Evolutionary conservation across 2,888 invertebrate species (phyloP), one percentile per base, ranked within the genome.

Genomic region (Eupithecia insigniata): DNA sequence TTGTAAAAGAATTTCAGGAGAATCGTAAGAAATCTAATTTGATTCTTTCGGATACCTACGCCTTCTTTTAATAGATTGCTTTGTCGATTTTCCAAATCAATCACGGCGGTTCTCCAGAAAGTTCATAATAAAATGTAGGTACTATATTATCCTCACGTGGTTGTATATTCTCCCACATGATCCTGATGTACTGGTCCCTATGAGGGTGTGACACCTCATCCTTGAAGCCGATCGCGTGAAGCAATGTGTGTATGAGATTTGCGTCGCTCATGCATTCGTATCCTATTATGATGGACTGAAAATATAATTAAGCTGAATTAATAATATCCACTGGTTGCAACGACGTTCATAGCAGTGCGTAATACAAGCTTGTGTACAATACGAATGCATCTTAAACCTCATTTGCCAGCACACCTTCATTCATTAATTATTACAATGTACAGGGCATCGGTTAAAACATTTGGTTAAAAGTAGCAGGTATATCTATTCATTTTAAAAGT

Each of bases 151-250:
- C 14, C 80, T 84, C 78, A 92, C 92, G 83, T 65, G 90, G 89
- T 46, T 88, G 86, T 70, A 93, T 89, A 69, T 93, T 92, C 3
- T 85, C 82, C 92, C 92, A 93, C 36, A 87, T 36, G 10, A 93
- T 78, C 39, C 87, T 81, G 43, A 93, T 80, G 76, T 87, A 91
- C 32, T 82, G 83, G 75, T 92, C 89, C 10, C 93, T 82, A n/a
- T 87, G 82, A 0, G 90, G 90, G 74, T 91, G 90, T 0, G 89
- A 82, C 5, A 92, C 88, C 76, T 92, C 93, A 68, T 92, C 91
- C 1, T 78, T 82, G 51, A 92, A 88, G 5, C 92, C 92, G 1
- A 92, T 79, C 0, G 81, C 89, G 61, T 92, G 92, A 70, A 92
- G 78, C 39, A 92, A 30, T 0, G 88, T 67, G 74, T 92, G 92